Evolutionary conservation across 2,113 vertebrate genomes (phyloP).

Genomic region (Amphiprion percula): DNA sequence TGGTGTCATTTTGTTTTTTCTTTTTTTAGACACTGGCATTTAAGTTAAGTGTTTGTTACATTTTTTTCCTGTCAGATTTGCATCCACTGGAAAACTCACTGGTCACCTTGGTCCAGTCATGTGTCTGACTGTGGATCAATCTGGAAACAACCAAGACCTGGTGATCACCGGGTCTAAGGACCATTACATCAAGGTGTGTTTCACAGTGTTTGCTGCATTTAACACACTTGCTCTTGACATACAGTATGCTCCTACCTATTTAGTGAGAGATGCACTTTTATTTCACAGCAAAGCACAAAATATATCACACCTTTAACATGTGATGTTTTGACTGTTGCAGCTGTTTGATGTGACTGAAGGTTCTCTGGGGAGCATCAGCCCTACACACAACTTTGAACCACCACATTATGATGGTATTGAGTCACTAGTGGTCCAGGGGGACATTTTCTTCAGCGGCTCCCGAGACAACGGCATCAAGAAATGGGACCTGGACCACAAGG

Average conservation of each 20-base stretch:
- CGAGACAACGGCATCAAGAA: slow-evolving; percentile 99
- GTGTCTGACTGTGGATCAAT: slow-evolving; percentile 96
- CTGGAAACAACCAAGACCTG: slow-evolving; percentile 92
- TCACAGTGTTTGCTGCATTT: slow-evolving; percentile 10
- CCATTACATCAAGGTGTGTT: slow-evolving; percentile 94
- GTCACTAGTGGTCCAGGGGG: slow-evolving; percentile 92
- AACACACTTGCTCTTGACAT: neutral
- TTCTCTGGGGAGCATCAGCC: slow-evolving; percentile 91
- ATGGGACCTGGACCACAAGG: slow-evolving; percentile 96
- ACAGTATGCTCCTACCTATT: too few species aligned
- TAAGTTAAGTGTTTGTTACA: neutral
- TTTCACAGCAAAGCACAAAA: too few species aligned
- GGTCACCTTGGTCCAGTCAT: slow-evolving; percentile 97
- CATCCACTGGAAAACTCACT: slow-evolving; percentile 94
- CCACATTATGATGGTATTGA: slow-evolving; percentile 99
- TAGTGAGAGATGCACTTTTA: too few species aligned
- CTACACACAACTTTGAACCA: slow-evolving; percentile 97
- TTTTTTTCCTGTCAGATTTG: slow-evolving; percentile 85
- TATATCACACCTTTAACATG: neutral
- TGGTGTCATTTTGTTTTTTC: neutral
- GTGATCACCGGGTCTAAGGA: slow-evolving; percentile 98
- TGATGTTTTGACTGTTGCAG: slow-evolving; percentile 69
- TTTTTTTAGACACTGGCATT: too few species aligned
- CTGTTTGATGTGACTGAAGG: slow-evolving; percentile 97
- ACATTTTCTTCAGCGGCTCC: slow-evolving; percentile 96